These are phyloP conservation scores for Drosophila tsacasi DNA, from an alignment of 1,140 invertebrate species.

Conservation along the genomic window DNA sequence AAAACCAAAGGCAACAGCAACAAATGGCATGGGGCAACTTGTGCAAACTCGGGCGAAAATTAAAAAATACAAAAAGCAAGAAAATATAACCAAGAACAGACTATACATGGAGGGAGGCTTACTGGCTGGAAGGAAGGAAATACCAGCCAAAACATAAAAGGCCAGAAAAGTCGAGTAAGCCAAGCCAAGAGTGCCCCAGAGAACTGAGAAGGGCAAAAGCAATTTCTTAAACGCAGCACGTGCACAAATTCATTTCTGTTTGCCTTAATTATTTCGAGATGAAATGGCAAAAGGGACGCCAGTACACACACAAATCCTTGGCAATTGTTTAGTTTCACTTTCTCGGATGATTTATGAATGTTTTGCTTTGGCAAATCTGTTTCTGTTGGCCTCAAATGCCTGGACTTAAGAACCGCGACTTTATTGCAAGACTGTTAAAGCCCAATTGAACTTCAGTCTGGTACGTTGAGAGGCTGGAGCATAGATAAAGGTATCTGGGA, in stretches of 20 bases:
- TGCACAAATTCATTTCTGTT: conserved; percentile 68
- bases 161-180: conserved; percentile 51
- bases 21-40: conserved; percentile 57
- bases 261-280: conserved; percentile 75
- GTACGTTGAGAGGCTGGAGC: neutral
- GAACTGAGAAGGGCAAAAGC: conserved; percentile 50
- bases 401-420: conserved; percentile 1
- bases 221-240: conserved; percentile 79
- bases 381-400: conserved; percentile 4
- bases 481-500: neutral
- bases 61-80: conserved; percentile 40
- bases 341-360: conserved; percentile 44
- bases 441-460: neutral
- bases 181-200: conserved; percentile 47
- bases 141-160: conserved; percentile 57
- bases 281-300: conserved; percentile 62
- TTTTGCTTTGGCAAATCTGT: conserved; percentile 20
- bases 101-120: neutral
- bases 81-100: conserved; percentile 10
- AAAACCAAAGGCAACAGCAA: conserved; percentile 40
- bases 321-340: conserved; percentile 57
- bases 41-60: conserved; percentile 55
- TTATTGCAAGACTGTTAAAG: conserved; percentile 10
- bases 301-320: conserved; percentile 35
- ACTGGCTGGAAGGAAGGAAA: conserved; percentile 20